Base-by-base conservation (phyloP, 1,140 invertebrate species). In the Diabrotica undecimpunctata region DNA sequence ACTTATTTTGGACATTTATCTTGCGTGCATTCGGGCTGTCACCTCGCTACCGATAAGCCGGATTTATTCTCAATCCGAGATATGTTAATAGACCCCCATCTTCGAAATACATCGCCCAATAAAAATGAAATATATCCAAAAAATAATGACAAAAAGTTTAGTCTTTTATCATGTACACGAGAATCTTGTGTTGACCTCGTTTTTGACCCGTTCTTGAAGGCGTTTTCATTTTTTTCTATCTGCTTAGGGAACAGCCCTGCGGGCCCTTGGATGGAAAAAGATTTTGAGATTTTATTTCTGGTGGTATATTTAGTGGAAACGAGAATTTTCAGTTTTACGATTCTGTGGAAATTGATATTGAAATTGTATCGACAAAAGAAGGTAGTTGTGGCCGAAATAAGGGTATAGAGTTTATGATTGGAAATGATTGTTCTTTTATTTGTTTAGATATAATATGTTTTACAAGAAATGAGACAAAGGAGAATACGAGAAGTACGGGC, bases 61-160 rank as follows among this genome's bases (percentile, higher is more conserved):
- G 25, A 25, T 25, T 25, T 25, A 25, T 25, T 25, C 25, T 25
- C 25, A 25, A 46, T 10, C 41, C 41, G 8, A 46, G 41, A 10
- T 46, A 46, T 46, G 41, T 46, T 46, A 46, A 46, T 46, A 46
- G 41, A 10, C n/a, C 41, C n/a, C 41, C 41, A 46, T 10, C 41
- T 6, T 46, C 41, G n/a, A 6, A n/a, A 46, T 46, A n/a, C n/a
- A 46, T 46, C 8, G 41, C n/a, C 8, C 41, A 46, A 46, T 46
- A 46, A 46, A 46, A 46, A 46, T 46, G 41, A 46, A 46, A 46
- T 46, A 46, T 46, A 46, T 46, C n/a, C 41, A 46, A 8, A n/a
- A 46, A 46, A 46, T 46, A 46, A 46, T 46, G 41, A 46, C 41
- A 46, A 46, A 46, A 46, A 46, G 41, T 46, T 46, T 46, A 46